Evolutionary conservation across 2,888 invertebrate genomes (phyloP), one percentile per base, ranked within the genome.

Genomic region (Argyresthia goedartella): DNA sequence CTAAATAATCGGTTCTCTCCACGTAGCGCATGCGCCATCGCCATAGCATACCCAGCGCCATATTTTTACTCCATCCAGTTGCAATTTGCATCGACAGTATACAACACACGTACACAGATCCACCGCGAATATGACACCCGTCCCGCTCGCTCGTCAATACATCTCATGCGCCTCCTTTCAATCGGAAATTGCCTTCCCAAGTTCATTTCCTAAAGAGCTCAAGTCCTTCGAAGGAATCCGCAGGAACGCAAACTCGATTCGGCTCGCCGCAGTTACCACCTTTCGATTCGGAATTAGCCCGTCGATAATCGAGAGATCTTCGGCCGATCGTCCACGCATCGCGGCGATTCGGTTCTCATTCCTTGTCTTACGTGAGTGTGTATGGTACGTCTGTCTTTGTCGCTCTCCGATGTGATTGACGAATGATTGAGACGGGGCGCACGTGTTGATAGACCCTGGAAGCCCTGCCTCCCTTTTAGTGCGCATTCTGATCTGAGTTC

Each of bases 351-450:
- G 13, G 35, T 50, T 49, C n/a, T 50, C 44, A 42, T 48, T 76
- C 75, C 71, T 62, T 78, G 74, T 62, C 58, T 59, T 49, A 44
- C 72, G 56, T 63, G 57, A 57, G 57, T 51, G 53, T 57, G 60
- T 59, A 57, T 55, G 52, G 65, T 71, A 64, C 71, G 67, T 69
- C 71, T 66, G 67, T 81, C 81, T 76, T 78, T 70, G 63, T 81
- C 73, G 53, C 63, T 62, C 73, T 54, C 59, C 60, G 60, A 64
- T 69, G 73, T 67, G 71, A 81, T 77, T 80, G 76, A 82, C 76
- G 79, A 78, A 79, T 80, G 79, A 81, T 80, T 76, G 79, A 78
- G 71, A 69, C 65, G 67, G 63, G 6, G 25, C 67, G 63, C 65
- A 69, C 68, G 71, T 70, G 69, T 73, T 67, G 76, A 77, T 74